A percentile compares a stretch with the other conserved stretches of the same genome.
Evolutionary conservation across 2,113 vertebrate genomes (phyloP).

Genomic region (Muscicapa adusta): DNA sequence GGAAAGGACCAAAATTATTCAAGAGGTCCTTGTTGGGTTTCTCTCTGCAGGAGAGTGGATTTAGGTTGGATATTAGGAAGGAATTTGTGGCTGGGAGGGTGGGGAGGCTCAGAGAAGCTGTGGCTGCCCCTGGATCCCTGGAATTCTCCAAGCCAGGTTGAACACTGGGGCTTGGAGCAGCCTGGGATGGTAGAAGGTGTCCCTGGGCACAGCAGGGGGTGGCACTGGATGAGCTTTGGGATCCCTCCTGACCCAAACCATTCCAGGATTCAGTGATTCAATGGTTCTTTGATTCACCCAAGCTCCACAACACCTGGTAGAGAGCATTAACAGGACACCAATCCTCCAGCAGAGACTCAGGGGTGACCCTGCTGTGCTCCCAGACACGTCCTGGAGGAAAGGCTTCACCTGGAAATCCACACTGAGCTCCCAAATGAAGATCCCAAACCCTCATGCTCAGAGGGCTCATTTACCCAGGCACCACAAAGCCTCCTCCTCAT

Average conservation of each 20-base stretch:
- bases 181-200: accelerated
- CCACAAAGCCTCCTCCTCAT: neutral
- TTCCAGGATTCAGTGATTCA: neutral
- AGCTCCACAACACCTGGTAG: accelerated
- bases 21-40: neutral
- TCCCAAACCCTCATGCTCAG: neutral
- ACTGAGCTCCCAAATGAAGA: neutral
- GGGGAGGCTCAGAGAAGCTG: neutral
- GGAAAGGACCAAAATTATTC: neutral
- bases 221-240: accelerated
- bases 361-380: neutral
- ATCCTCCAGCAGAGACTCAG: accelerated
- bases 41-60: neutral
- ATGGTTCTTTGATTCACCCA: too few species aligned
- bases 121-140: neutral
- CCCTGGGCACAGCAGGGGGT: neutral
- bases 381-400: neutral
- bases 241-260: neutral
- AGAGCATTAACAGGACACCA: neutral
- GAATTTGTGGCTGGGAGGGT: neutral
- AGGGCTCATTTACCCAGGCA: neutral
- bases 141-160: accelerated
- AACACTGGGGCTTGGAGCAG: neutral
- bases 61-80: neutral
- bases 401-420: neutral